phyloP scores from a whole-genome alignment of 1,140 invertebrate genomes.

The Hestina assimilis region DNA sequence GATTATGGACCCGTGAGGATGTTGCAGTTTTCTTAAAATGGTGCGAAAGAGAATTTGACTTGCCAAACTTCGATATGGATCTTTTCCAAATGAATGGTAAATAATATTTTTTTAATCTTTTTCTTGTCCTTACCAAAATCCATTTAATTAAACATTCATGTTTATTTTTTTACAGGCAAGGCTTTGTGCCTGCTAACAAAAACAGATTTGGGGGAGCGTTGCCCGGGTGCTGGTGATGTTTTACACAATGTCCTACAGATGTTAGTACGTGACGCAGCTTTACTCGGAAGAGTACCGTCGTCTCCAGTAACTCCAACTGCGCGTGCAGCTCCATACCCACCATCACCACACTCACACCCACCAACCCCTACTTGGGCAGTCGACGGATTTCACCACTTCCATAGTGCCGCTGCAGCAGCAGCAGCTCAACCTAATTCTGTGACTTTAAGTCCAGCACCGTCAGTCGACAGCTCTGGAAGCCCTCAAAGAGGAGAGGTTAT shows the following conservation, averaged over 20 bases:
- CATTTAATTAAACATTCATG: neutral
- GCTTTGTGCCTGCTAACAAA: slow-evolving; percentile 94
- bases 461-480: slow-evolving; percentile 91
- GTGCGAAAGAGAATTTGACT: slow-evolving; percentile 95
- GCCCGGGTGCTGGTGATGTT: slow-evolving; percentile 94
- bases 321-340: slow-evolving; percentile 86
- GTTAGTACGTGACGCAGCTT: slow-evolving; percentile 88
- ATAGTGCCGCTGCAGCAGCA: slow-evolving; percentile 82
- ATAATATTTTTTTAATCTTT: slow-evolving; percentile 20
- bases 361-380: slow-evolving; percentile 88
- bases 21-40: slow-evolving; percentile 93
- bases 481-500: slow-evolving; percentile 86
- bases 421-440: slow-evolving; percentile 90
- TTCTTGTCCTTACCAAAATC: neutral
- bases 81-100: slow-evolving; percentile 98
- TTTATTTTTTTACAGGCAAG: slow-evolving; percentile 82
- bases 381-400: slow-evolving; percentile 79
- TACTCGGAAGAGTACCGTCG: slow-evolving; percentile 87
- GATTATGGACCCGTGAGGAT: slow-evolving; percentile 94
- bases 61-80: slow-evolving; percentile 94
- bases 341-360: slow-evolving; percentile 87
- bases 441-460: slow-evolving; percentile 92
- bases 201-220: slow-evolving; percentile 92
- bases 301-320: slow-evolving; percentile 91
- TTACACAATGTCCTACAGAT: slow-evolving; percentile 95